These are phyloP conservation scores for Zaprionus nigranus DNA, from an alignment of 1,140 invertebrate species.

Conservation along the genomic window DNA sequence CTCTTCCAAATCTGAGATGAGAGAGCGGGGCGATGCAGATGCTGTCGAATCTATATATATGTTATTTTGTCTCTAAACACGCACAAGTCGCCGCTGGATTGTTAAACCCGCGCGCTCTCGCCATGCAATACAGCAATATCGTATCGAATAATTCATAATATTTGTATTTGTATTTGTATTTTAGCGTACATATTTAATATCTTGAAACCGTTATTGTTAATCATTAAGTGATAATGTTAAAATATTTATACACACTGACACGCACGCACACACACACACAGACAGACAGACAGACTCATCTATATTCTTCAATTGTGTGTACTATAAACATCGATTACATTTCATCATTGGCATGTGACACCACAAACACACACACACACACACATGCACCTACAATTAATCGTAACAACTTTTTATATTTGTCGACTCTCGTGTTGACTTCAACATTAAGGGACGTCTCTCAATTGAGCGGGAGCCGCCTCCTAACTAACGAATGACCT, in stretches of 20 bases:
- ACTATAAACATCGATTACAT: constrained; percentile 27
- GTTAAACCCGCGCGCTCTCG: constrained; percentile 19
- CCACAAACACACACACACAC: neutral
- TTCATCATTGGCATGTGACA: constrained; percentile 17
- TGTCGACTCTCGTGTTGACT: constrained; percentile 1
- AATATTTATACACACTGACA: constrained; percentile 40
- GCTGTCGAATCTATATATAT: constrained; percentile 15
- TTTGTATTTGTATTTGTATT: constrained; percentile 22
- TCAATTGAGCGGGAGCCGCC: constrained; percentile 18
- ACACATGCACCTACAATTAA: constrained; percentile 28
- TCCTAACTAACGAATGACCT: constrained; percentile 38
- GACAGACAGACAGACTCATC: constrained; percentile 9
- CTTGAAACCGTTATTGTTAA: constrained; percentile 49
- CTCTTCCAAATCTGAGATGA: neutral
- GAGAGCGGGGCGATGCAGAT: neutral
- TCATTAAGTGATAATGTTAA: constrained; percentile 51
- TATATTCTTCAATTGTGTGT: neutral
- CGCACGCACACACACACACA: constrained; percentile 7
- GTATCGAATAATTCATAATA: constrained; percentile 32
- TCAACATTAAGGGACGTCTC: constrained; percentile 23
- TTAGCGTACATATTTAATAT: constrained; percentile 20
- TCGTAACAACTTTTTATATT: constrained; percentile 19
- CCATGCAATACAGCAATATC: constrained; percentile 53
- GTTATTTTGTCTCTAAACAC: constrained; percentile 61
- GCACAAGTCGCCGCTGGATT: constrained; percentile 46